Conservation (phyloP, 2,797 vertebrate species). For the Silurus lanzhouensis region DNA sequence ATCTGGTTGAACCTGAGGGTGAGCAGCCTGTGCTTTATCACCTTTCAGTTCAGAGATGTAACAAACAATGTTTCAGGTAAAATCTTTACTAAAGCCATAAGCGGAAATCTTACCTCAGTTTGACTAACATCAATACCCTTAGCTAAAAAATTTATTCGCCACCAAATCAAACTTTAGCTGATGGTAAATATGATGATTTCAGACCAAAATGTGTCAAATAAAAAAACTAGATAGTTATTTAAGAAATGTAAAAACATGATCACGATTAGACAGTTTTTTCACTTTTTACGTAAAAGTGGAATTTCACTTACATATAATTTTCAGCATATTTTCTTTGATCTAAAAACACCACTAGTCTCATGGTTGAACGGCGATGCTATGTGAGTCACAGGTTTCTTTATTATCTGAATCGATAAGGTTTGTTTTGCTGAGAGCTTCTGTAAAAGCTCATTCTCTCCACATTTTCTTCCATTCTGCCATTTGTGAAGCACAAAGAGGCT, state of each 20-base stretch:
- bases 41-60: no score
- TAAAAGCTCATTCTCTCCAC: neutral
- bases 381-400: neutral
- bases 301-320: neutral
- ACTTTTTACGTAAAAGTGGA: neutral
- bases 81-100: neutral
- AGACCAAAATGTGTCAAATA: neutral
- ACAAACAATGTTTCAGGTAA: neutral
- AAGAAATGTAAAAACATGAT: neutral
- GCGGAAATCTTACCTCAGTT: neutral
- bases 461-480: neutral
- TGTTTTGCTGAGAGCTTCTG: neutral
- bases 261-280: neutral
- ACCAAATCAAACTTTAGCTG: neutral
- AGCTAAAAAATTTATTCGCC: neutral
- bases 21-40: no score
- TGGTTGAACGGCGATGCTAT: neutral
- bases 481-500: neutral
- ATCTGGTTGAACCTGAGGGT: no score
- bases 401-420: neutral
- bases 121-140: neutral
- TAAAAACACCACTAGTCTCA: neutral
- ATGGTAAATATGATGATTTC: neutral
- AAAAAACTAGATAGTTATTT: neutral
- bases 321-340: neutral